Conservation (phyloP, 2,888 invertebrate genomes). For the Rotaria socialis region DNA sequence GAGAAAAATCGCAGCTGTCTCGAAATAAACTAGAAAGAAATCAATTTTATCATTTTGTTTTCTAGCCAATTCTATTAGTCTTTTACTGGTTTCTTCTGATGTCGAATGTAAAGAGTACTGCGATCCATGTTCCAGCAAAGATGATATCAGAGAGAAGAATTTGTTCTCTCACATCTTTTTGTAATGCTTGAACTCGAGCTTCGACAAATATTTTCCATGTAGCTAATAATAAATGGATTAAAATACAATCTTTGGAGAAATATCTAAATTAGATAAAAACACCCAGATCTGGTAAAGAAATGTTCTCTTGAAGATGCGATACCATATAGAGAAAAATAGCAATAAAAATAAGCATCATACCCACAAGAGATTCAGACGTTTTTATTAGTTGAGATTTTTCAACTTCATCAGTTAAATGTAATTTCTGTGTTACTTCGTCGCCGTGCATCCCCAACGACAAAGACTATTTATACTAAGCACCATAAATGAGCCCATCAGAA, state of each 20-base stretch:
- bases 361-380: not conserved
- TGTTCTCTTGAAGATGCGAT: not conserved
- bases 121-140: not conserved
- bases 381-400: not conserved
- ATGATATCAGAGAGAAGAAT: not conserved
- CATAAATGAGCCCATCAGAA: not conserved
- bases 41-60: too few species aligned
- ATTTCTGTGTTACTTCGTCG: not conserved
- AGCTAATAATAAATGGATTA: not conserved
- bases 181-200: not conserved
- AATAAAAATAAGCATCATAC: not conserved
- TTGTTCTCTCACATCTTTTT: not conserved
- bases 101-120: not conserved
- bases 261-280: not conserved
- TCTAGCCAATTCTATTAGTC: not conserved
- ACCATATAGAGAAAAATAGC: not conserved
- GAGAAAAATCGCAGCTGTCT: too few species aligned
- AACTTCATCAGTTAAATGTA: not conserved
- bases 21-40: too few species aligned
- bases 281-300: not conserved
- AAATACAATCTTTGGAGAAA: not conserved
- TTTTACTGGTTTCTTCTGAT: not conserved
- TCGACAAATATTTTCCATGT: not conserved
- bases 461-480: not conserved
- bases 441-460: not conserved